Evolutionary conservation across 1,140 invertebrate species (phyloP), one percentile per base, ranked within the genome.

Genomic region (Drosophila willistoni): DNA sequence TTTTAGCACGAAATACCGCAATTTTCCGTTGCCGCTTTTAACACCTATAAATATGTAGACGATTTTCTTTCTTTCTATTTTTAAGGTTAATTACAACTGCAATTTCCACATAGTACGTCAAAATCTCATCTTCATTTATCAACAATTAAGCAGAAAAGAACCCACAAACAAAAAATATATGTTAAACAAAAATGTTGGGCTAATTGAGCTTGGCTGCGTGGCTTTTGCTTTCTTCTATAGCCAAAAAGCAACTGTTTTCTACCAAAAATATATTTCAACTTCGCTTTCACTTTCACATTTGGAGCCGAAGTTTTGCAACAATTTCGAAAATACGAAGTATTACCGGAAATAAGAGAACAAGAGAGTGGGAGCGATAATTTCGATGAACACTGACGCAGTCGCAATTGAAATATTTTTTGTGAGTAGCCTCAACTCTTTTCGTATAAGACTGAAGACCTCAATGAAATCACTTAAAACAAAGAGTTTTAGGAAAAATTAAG

Each of bases 41-140:
- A 77, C 83, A 86, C 83, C 83, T 82, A 73, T 77, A 73, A 84
- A 78, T 75, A 86, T 79, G 79, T 68, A 82, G 76, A 86, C 19
- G 36, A 39, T 51, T 73, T 64, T 69, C 34, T 51, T 68, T 64
- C 17, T 19, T 42, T 34, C 57, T 51, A 17, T 65, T 70, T 65
- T 44, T 75, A 54, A 57, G 68, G 68, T 77, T 82, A 82, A 87
- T 73, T 68, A 68, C 39, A 61, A 60, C 44, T 73, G 64, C 74
- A 67, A 64, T 79, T 73, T 63, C 42, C 63, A 14, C 19, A 54
- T 56, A 39, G 36, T 39, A 57, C 4, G n/a, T 41, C 33, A 39
- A 57, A 29, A 68, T 51, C 57, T 68, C 33, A 57, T 57, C 44
- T 51, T 51, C 17, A 10, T 4, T 51, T 51, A 51, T 51, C 44